These are phyloP conservation scores for Drosophila mayaguana DNA, from an alignment of 2,888 invertebrate genomes.

Conservation along the genomic window DNA sequence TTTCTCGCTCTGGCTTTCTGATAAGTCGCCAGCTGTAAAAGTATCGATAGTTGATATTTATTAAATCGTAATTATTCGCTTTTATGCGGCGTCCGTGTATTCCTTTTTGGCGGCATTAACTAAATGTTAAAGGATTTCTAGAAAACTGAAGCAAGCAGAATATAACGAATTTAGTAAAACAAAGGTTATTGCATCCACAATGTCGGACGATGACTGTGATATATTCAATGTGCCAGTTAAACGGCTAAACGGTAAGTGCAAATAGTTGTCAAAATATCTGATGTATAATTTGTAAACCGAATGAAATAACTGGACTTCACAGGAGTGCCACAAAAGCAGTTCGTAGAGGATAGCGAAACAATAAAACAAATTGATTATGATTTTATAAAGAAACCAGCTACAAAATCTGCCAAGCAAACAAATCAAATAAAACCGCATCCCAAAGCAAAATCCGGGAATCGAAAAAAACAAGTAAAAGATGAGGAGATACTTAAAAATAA, in stretches of 20 bases:
- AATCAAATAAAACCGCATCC: not conserved
- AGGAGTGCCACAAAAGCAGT: slow-evolving; percentile 33
- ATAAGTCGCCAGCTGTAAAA: not conserved
- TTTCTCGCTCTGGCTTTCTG: too few species aligned
- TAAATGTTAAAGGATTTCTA: not conserved
- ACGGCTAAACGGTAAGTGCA: slow-evolving; percentile 31
- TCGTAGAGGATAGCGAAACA: slow-evolving; percentile 20
- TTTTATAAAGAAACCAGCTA: slow-evolving; percentile 33
- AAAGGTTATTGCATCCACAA: not conserved
- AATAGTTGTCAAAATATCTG: too few species aligned
- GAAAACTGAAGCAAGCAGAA: not conserved
- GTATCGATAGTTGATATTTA: not conserved
- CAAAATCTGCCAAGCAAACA: not conserved
- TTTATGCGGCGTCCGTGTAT: not conserved
- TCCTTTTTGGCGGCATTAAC: slow-evolving; percentile 3
- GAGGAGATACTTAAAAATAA: not conserved
- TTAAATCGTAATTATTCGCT: not conserved
- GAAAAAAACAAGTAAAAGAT: not conserved
- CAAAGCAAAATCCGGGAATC: not conserved
- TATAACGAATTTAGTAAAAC: not conserved
- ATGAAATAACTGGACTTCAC: not conserved
- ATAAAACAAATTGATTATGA: slow-evolving; percentile 54
- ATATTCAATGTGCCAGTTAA: slow-evolving; percentile 50
- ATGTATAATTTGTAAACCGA: not conserved
- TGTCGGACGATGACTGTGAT: slow-evolving; percentile 67